These are phyloP conservation scores for Trachelus tabidus DNA, from an alignment of 2,888 invertebrate species.

Conservation along the genomic window DNA sequence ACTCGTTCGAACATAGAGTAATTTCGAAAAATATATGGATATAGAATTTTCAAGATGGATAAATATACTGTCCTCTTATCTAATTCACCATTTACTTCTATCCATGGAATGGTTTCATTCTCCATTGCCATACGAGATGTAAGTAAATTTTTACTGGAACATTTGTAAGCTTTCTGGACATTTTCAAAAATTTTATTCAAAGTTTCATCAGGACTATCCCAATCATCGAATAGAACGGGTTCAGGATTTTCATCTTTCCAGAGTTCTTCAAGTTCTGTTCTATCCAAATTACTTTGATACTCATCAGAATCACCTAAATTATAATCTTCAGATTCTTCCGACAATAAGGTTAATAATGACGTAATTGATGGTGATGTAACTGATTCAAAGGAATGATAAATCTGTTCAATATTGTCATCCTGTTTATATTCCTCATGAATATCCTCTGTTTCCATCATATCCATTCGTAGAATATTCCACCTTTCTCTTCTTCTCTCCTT, in stretches of 20 bases:
- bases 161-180: constrained; percentile 66
- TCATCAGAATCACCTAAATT: constrained; percentile 10
- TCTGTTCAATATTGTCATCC: neutral
- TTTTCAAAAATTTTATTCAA: constrained; percentile 66
- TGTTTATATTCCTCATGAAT: constrained; percentile 5
- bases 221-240: constrained; percentile 66
- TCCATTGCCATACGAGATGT: constrained; percentile 60
- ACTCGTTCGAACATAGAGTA: constrained; percentile 72
- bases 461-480: constrained; percentile 32
- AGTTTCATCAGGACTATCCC: constrained; percentile 69
- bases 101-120: constrained; percentile 66
- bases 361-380: constrained; percentile 46
- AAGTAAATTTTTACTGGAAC: constrained; percentile 66
- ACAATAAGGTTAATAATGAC: constrained; percentile 32
- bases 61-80: constrained; percentile 50
- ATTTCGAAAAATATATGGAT: constrained; percentile 65
- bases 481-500: constrained; percentile 31
- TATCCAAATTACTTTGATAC: constrained; percentile 23
- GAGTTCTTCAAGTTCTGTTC: constrained; percentile 60
- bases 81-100: constrained; percentile 65
- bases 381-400: constrained; percentile 2
- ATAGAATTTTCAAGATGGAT: constrained; percentile 46
- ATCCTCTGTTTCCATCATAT: neutral
- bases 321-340: constrained; percentile 39
- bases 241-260: constrained; percentile 64